Evolutionary conservation across 2,113 vertebrate genomes (phyloP), one percentile per base, ranked within the genome.

Genomic region (Microtus ochrogaster): DNA sequence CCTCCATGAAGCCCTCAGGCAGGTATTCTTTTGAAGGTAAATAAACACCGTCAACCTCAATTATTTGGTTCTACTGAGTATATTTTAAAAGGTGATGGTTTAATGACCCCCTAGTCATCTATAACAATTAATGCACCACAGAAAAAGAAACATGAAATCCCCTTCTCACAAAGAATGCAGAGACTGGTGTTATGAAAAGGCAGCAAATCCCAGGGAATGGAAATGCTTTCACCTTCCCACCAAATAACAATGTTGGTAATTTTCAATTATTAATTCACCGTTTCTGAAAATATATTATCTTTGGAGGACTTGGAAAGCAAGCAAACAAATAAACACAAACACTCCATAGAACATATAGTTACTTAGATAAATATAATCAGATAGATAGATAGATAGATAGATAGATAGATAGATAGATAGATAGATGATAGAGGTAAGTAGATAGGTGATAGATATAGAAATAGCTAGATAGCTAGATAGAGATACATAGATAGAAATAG

Each of bases 11-110:
- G 92, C 73, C 68, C 47, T 94, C 90, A 92, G 82, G 68, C 93
- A 96, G 86, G 89, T 95, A 91, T 96, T 97, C 95, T 92, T 97
- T 22, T 39, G 78, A 93, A 96, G 55, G 96, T 96, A 95, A 97
- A 96, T 83, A 97, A 97, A 93, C 95, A 96, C 90, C 86, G 78
- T 70, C 74, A 91, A 91, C 83, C 68, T 79, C 63, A 93, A 96
- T 96, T 94, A 95, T 96, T 95, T 96, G 91, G 74, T 82, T 97
- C 91, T 61, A 89, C 93, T 97, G 90, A 95, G 83, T 78, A 28
- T 94, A 89, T 91, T 95, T 70, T 41, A 96, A 94, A 96, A 96
- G 68, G 83, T 94, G 97, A 93, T 94, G 33, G 41, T 73, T 98
- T 97, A 97, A 96, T 97, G 55, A 93, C 58, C 96, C 58, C 83